Conservation (phyloP, 2,888 invertebrate species). For the Dryobota labecula region DNA sequence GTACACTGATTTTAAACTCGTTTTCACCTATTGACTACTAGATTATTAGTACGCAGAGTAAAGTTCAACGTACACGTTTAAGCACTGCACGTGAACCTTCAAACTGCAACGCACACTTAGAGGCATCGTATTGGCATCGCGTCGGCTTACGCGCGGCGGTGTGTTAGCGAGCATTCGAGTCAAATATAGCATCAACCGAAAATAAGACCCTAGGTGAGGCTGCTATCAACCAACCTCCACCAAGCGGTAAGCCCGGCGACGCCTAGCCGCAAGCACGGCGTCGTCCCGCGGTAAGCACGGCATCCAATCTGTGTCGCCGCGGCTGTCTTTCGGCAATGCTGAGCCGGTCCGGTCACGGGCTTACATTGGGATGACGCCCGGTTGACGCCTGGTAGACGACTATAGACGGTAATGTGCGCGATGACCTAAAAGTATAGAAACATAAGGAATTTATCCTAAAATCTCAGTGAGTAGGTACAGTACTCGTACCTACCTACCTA, state of each 20-base stretch:
- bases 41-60: neutral
- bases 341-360: neutral
- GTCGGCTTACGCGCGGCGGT: neutral
- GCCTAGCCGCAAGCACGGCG: neutral
- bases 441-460: neutral
- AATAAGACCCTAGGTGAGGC: neutral
- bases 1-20: slow-evolving; percentile 9
- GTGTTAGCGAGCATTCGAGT: neutral
- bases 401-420: too few relatives aligned
- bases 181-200: neutral
- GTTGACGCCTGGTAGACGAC: neutral
- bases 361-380: neutral
- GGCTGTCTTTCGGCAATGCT: neutral
- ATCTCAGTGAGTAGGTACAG: neutral
- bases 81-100: neutral
- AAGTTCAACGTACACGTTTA: neutral
- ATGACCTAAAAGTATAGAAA: neutral
- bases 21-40: neutral
- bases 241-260: neutral
- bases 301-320: too few relatives aligned
- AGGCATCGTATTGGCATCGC: neutral
- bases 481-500: neutral
- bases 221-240: neutral
- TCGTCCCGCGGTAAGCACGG: neutral
- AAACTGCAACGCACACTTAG: neutral